Base-by-base conservation (phyloP, 1,140 invertebrate species). In the Drosophila saltans region DNA sequence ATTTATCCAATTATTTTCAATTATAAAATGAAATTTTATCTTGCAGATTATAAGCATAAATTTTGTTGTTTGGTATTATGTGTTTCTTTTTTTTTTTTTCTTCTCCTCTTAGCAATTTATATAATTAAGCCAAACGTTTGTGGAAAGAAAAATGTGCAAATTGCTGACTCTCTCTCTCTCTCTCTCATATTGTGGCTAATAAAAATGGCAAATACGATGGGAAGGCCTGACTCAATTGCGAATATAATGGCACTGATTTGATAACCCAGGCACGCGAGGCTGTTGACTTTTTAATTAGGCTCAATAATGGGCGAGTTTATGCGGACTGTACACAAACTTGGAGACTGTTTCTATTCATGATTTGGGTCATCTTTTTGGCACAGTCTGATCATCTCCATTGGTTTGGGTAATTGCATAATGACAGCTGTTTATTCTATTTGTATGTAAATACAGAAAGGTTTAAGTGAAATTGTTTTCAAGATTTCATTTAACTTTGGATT, bases 1-100 rank as follows among this genome's bases (percentile, higher is more conserved):
- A 59, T 59, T 36, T 11, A 59, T 59, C 57, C 57, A 59, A 59
- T 59, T 59, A 59, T 59, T 59, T 59, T 59, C 57, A 59, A 59
- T 59, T 40, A 59, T 33, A 59, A 24, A 59, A 39, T 24, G 57
- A 59, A 59, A 59, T 59, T 59, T 59, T 21, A 59, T 40, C 57
- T 59, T 39, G 6, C 36, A 40, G 33, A 59, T 59, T 59, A 59
- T 40, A 59, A 26, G 45, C 45, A 52, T 52, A 26, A 52, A 26
- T 1, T 48, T 48, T 11, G 28, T 26, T 52, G 21, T 52, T 52
- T 2, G 3, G 33, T 36, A 7, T 36, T 36, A 8, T 24, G 7
- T 21, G 21, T 40, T 40, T 11, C 16, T 0, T 24, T 24, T 11
- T 59, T 16, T 11, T 30, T 30, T 11, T 59, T 16, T 11, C n/a